Base-by-base conservation (phyloP, 2,797 vertebrate species). In the Potorous gilbertii region DNA sequence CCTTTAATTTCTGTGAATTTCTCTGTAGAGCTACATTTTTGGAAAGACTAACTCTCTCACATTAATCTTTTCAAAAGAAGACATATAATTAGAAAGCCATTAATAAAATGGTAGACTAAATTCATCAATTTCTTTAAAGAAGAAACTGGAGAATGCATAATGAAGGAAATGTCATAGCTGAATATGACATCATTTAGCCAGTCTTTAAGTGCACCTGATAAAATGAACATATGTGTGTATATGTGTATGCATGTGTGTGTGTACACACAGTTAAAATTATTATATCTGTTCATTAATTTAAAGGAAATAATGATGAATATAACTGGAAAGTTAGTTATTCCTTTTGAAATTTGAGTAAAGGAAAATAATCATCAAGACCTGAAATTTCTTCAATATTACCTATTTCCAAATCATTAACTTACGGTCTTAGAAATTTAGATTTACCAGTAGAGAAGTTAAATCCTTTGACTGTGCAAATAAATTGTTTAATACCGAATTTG, bases 141-240 rank as follows among this genome's bases (percentile, higher is more conserved):
- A 21, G 93, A 91, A 96, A 92, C n/a, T 5, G 92, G 54, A 89
- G 54, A 89, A 91, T 50, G 16, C 9, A 62, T 13, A 93, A 91
- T 92, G 50, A 90, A 92, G 52, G 16, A 96, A 95, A 90, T 31
- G 0, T 56, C 91, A 91, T n/a, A 96, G 54, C 11, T 87, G 29
- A 66, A 93, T 2, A 56, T 46, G 34, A 52, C 8, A 57, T 0
- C 3, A 54, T 56, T 95, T 92, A 62, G 87, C 90, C 0, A 54
- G 91, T 90, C 8, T 34, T 56, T 56, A 50, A 91, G 21, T 56
- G 0, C 13, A 21, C 4, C 5, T 74, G 62, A 40, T 74, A 74
- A 74, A 40, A 74, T n/a, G 16, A 40, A 18, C n/a, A n/a, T 62
- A 34, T 34, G 2, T 55, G 1, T 56, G 5, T 9, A 0, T 28